Evolutionary conservation across 2,888 invertebrate species (phyloP).

Genomic region (Coleophora deauratella): DNA sequence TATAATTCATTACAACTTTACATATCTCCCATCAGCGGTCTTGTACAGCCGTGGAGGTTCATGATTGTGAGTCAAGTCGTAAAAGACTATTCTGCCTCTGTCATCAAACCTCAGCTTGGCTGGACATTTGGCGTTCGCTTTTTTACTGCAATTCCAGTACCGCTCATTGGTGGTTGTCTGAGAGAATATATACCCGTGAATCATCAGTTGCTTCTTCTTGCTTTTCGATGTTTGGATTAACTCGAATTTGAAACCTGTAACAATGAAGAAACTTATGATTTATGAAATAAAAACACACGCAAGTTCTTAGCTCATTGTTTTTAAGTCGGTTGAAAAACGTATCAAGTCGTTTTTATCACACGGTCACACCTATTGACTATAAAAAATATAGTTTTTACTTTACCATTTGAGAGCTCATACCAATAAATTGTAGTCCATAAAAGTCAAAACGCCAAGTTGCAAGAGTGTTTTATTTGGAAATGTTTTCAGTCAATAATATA

Average conservation of each 20-base stretch:
- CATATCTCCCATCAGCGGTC: constrained; percentile 20
- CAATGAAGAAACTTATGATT: background rate
- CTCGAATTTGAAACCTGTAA: constrained; percentile 22
- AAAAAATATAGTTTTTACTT: no score
- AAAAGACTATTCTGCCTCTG: constrained; percentile 26
- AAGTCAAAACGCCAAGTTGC: no score
- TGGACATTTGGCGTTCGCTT: constrained; percentile 28
- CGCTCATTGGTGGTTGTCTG: constrained; percentile 35
- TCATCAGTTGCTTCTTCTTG: constrained; percentile 25
- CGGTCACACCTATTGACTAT: no score
- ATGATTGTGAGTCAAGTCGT: constrained; percentile 35
- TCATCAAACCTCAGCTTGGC: constrained; percentile 38
- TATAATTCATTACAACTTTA: constrained; percentile 1
- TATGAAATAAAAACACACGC: no score
- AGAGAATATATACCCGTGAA: constrained; percentile 31
- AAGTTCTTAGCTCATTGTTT: no score
- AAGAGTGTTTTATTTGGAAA: no score
- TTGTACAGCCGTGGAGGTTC: constrained; percentile 22
- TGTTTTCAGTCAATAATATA: no score
- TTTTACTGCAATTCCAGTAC: constrained; percentile 48
- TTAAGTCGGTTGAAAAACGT: no score
- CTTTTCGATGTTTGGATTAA: constrained; percentile 22
- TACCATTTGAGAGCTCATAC: no score
- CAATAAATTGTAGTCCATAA: no score
- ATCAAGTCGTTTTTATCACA: no score